Conservation (phyloP, 2,888 invertebrate genomes). For the Agelastica alni region DNA sequence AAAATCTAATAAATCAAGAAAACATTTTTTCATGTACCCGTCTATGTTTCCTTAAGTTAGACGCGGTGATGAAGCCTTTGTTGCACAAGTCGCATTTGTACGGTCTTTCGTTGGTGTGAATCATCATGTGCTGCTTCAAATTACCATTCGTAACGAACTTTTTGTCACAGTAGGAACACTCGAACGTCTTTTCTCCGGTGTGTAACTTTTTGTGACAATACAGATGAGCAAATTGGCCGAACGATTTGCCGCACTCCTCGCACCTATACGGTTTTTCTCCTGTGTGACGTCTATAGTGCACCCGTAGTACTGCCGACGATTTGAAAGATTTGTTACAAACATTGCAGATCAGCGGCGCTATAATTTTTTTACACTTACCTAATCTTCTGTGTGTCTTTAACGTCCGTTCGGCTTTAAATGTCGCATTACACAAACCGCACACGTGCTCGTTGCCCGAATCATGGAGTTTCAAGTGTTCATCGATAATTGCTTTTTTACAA, state of each 20-base stretch:
- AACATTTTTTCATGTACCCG: too few relatives aligned
- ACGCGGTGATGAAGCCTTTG: constrained; percentile 6
- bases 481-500: not conserved
- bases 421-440: not conserved
- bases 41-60: not conserved
- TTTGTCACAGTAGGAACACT: constrained; percentile 46
- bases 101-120: constrained; percentile 18
- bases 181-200: constrained; percentile 17
- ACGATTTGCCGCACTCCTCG: constrained; percentile 18
- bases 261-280: constrained; percentile 43
- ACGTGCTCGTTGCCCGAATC: not conserved
- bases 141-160: constrained; percentile 11
- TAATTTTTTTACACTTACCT: not conserved
- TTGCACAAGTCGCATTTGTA: constrained; percentile 11
- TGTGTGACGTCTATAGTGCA: constrained; percentile 13
- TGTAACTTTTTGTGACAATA: constrained; percentile 19
- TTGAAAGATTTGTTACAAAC: not conserved
- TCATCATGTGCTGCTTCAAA: constrained; percentile 15
- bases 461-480: not conserved
- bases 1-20: too few relatives aligned
- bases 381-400: not conserved
- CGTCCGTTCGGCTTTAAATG: not conserved
- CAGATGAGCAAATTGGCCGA: constrained; percentile 16
- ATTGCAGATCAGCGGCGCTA: not conserved
- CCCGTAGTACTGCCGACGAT: not conserved